Base-by-base conservation (phyloP, 2,797 vertebrate genomes). In the Pyrocephalus nanus region DNA sequence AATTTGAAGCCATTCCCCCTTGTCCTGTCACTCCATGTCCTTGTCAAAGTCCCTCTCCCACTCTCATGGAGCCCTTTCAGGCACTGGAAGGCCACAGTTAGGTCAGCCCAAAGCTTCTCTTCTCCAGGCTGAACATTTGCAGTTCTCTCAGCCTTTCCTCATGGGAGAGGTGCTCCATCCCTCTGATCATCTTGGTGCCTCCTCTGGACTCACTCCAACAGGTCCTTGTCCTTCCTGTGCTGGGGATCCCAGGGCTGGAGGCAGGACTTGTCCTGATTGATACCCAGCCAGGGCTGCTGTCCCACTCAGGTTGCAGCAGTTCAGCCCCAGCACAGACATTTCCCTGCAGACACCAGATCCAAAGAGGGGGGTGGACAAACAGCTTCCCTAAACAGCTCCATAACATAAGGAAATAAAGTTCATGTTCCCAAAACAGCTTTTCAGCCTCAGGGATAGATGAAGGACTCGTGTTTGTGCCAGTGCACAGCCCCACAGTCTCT, bases 371-470 rank as follows among this genome's bases (percentile, higher is more conserved):
- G 22, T 69, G 91, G 80, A 81, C 70, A 93, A 92, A 92, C 4
- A 77, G 47, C 72, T 43, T 40, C 66, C 62, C 83, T 62, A 19
- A 90, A 95, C 77, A 84, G 76, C 73, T 93, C 90, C 66, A 43
- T 40, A 81, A 66, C 32, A 21, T 57, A 88, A 66, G 67, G 86
- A 81, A 54, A 69, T 90, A 38, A 92, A 94, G 92, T 90, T 89
- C 58, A 54, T 78, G 70, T 58, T 78, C 30, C 5, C 73, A 70
- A 80, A 96, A 79, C 80, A 94, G 88, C 73, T 91, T 93, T 89
- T 48, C 92, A 93, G 84, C 91, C 86, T 84, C 74, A 23, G 92
- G 91, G 91, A 18, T 9, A 9, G 80, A 62, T 64, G 95, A 57
- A 87, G 87, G 75, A 76, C 78, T 82, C 6, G 0, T 54, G 62